phyloP scores from a whole-genome alignment of 2,797 vertebrate genomes.

The Aeoliscus strigatus region DNA sequence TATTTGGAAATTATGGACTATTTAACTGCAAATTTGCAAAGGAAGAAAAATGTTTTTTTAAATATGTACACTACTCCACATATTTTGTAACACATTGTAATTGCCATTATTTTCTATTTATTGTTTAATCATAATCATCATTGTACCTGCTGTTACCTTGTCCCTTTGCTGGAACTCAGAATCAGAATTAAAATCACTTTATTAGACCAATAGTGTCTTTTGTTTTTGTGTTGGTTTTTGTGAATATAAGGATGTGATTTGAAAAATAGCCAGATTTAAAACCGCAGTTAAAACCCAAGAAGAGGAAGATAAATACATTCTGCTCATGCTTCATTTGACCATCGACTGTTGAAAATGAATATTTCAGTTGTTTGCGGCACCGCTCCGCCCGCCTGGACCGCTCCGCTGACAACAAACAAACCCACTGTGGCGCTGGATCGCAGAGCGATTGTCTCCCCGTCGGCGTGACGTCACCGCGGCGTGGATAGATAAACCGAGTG shows the following conservation, averaged over 20 bases:
- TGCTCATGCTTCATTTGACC: too few species aligned
- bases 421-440: too few species aligned
- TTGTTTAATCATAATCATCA: slow-evolving; percentile 65
- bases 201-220: slow-evolving; percentile 31
- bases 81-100: slow-evolving; percentile 78
- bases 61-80: slow-evolving; percentile 75
- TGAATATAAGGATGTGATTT: too few species aligned
- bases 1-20: slow-evolving; percentile 53
- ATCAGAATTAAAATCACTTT: slow-evolving; percentile 55
- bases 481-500: too few species aligned
- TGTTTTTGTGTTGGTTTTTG: too few species aligned
- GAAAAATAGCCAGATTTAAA: too few species aligned
- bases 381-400: too few species aligned
- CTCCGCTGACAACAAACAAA: too few species aligned
- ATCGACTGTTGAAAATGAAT: too few species aligned
- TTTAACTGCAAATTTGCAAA: slow-evolving; percentile 57
- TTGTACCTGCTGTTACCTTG: slow-evolving; percentile 64
- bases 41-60: slow-evolving; percentile 46
- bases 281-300: too few species aligned
- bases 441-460: slow-evolving; percentile 40
- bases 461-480: not conserved
- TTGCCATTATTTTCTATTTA: slow-evolving; percentile 71
- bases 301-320: too few species aligned
- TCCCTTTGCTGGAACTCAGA: slow-evolving; percentile 40
- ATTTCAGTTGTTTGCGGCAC: too few species aligned